Evolutionary conservation across 2,888 invertebrate species (phyloP).

Genomic region (Neoscelio sp.): DNA sequence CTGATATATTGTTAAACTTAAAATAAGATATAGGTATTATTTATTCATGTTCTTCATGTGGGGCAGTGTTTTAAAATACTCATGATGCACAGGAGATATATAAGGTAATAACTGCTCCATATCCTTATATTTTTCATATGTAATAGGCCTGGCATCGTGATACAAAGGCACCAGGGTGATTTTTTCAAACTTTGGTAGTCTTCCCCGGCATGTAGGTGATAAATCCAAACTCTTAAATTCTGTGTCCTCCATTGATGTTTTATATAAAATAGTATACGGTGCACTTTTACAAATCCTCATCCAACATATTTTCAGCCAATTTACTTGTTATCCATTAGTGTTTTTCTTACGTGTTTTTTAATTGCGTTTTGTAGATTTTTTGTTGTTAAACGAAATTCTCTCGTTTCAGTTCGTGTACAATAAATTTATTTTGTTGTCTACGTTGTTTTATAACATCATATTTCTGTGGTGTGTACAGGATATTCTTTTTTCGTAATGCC

Average conservation of each 20-base stretch:
- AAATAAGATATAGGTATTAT: too few species aligned
- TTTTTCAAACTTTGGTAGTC: slow-evolving; percentile 59
- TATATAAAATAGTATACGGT: slow-evolving; percentile 3
- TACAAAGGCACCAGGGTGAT: slow-evolving; percentile 49
- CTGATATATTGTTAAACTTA: too few species aligned
- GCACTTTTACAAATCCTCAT: not conserved
- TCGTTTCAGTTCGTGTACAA: slow-evolving; percentile 50
- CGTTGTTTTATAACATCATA: slow-evolving; percentile 57
- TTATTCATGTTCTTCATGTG: too few species aligned
- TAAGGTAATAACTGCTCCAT: slow-evolving; percentile 21
- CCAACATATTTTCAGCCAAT: slow-evolving; percentile 7
- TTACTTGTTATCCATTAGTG: slow-evolving; percentile 57
- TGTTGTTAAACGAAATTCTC: slow-evolving; percentile 56
- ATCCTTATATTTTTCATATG: slow-evolving; percentile 53
- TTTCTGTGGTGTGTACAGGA: slow-evolving; percentile 46
- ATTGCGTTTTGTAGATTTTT: slow-evolving; percentile 57
- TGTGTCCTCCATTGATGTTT: slow-evolving; percentile 11
- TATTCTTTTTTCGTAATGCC: slow-evolving; percentile 55
- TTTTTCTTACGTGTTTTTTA: slow-evolving; percentile 49
- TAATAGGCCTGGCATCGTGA: slow-evolving; percentile 41
- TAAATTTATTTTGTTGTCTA: slow-evolving; percentile 49
- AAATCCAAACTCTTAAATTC: slow-evolving; percentile 29
- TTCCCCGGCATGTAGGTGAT: slow-evolving; percentile 48
- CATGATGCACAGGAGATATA: slow-evolving; percentile 53
- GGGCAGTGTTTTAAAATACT: slow-evolving; percentile 42